Evolutionary conservation across 23 tunicate genomes (phyloP).

Genomic region (Trididemnum clinides): DNA sequence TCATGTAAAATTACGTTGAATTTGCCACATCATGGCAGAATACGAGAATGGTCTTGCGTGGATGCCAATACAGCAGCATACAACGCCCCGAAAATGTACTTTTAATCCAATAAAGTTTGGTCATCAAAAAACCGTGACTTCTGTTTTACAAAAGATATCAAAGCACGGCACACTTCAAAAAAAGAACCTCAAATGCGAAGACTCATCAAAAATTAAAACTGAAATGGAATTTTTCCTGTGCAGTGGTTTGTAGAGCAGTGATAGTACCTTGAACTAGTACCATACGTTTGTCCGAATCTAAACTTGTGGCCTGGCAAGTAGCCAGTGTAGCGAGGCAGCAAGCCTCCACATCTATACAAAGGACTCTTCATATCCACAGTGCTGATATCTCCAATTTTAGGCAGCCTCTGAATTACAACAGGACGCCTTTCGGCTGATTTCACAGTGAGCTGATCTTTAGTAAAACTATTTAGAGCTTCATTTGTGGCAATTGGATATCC

Average conservation of each 20-base stretch:
- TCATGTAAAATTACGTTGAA: no score
- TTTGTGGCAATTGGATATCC: slow-evolving; percentile 77
- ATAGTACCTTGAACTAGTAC: slow-evolving; percentile 80
- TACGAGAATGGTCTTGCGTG: no score
- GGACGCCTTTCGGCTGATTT: slow-evolving; percentile 11
- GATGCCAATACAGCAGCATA: no score
- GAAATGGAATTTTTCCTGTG: neutral
- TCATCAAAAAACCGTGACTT: no score
- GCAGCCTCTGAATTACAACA: neutral
- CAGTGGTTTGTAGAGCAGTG: slow-evolving; percentile 3
- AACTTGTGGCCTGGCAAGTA: slow-evolving; percentile 94
- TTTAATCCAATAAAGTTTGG: no score
- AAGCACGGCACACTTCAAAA: no score
- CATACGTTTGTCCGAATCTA: slow-evolving; percentile 81
- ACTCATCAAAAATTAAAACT: no score
- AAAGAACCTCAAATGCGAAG: no score
- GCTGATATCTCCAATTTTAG: neutral
- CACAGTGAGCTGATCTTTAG: slow-evolving; percentile 30
- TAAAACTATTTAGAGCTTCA: slow-evolving; percentile 72
- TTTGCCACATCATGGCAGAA: no score
- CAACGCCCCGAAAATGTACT: no score
- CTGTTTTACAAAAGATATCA: no score
- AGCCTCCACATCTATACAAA: slow-evolving; percentile 66
- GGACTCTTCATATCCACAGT: neutral
- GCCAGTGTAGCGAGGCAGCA: slow-evolving; percentile 92